Evolutionary conservation across 2,888 invertebrate genomes (phyloP).

Genomic region (Pseudoips prasinana): DNA sequence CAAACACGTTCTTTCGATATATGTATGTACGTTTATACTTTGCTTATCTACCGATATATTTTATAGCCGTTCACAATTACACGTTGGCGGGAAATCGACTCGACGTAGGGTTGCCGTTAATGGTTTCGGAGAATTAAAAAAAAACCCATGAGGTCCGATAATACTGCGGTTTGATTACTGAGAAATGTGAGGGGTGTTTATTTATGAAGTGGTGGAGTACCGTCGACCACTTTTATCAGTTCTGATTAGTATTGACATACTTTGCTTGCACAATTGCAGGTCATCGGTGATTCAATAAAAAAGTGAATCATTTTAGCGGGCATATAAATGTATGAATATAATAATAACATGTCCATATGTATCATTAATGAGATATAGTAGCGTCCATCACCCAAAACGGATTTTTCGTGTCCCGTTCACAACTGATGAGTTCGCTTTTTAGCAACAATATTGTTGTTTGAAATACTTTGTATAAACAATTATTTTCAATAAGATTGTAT

Average conservation of each 20-base stretch:
- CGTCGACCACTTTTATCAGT: slow-evolving; percentile 48
- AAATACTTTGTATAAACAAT: too few species aligned
- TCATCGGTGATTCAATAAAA: slow-evolving; percentile 37
- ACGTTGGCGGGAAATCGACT: slow-evolving; percentile 18
- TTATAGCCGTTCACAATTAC: slow-evolving; percentile 23
- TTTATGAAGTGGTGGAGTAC: slow-evolving; percentile 43
- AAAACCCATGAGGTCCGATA: slow-evolving; percentile 34
- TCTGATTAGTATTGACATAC: slow-evolving; percentile 51
- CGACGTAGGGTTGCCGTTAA: slow-evolving; percentile 27
- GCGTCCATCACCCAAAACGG: too few species aligned
- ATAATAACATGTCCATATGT: too few species aligned
- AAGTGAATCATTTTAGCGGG: slow-evolving; percentile 32
- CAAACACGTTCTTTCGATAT: not conserved
- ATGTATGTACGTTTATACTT: slow-evolving; percentile 1
- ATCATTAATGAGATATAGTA: too few species aligned
- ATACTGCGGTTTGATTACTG: slow-evolving; percentile 46
- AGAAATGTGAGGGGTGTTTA: slow-evolving; percentile 47
- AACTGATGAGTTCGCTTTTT: too few species aligned
- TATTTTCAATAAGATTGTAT: too few species aligned
- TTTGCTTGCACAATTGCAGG: too few species aligned
- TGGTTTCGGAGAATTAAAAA: slow-evolving; percentile 43
- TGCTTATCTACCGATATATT: slow-evolving; percentile 13
- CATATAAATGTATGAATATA: not conserved
- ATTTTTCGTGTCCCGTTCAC: too few species aligned
- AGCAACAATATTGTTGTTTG: too few species aligned